A percentile compares a stretch with the other conserved stretches of the same genome.
phyloP scores from a whole-genome alignment of 1,140 invertebrate species.

The Panagrolaimus sp. region DNA sequence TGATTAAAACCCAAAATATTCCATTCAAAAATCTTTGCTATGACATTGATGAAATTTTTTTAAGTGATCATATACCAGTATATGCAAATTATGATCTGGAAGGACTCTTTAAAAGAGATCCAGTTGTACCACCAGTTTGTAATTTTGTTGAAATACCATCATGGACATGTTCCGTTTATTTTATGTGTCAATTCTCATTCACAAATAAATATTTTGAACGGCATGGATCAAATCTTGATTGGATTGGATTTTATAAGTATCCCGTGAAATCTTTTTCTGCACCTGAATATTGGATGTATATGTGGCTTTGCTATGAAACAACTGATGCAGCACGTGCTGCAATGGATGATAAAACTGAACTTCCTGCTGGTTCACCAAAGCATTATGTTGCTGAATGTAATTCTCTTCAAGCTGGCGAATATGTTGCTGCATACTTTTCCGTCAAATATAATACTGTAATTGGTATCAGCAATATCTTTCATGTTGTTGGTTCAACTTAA shows the following conservation, averaged over 20 bases:
- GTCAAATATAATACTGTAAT: background rate
- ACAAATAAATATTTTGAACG: background rate
- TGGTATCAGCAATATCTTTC: slow-evolving; percentile 9
- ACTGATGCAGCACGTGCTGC: background rate
- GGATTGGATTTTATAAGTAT: background rate
- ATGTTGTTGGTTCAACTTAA: background rate
- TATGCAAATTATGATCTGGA: background rate
- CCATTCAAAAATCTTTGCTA: slow-evolving; percentile 1
- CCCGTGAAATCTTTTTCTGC: background rate
- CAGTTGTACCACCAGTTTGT: background rate
- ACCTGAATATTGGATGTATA: background rate
- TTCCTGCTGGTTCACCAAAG: background rate
- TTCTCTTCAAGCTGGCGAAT: background rate
- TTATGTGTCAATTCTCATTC: slow-evolving; percentile 7
- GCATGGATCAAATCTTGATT: slow-evolving; percentile 4
- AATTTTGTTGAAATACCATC: background rate
- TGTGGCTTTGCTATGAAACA: slow-evolving; percentile 6
- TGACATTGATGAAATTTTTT: background rate
- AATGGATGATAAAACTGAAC: background rate
- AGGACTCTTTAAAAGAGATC: background rate
- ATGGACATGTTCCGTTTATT: slow-evolving; percentile 5
- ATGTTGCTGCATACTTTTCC: background rate
- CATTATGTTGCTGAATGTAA: slow-evolving; percentile 9
- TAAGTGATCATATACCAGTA: slow-evolving; percentile 3
- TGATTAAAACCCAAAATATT: background rate